Evolutionary conservation across 1,140 invertebrate genomes (phyloP), one percentile per base, ranked within the genome.

Genomic region (Cyclargus thomasi): DNA sequence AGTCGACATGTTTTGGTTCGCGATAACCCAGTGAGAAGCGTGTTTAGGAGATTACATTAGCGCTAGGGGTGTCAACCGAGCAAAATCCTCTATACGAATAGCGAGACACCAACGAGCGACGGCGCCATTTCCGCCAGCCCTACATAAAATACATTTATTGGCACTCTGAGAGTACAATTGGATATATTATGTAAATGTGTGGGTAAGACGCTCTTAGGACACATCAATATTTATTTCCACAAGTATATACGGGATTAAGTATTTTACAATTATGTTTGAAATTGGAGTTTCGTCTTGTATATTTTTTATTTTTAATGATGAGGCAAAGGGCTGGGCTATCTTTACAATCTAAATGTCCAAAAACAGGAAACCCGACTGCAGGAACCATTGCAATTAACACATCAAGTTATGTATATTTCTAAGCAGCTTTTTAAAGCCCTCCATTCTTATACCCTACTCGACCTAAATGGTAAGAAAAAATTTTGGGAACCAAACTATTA

Each of bases 21-120:
- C 18, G 55, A 59, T 59, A 59, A 21, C 55, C 18, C 20, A 18
- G 55, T 21, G 18, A 47, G 39, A 47, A 47, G 39, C 39, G 39
- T 47, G 39, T 47, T 47, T 59, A 11, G 55, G 10, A 59, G 55
- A 59, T 59, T 59, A 59, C 55, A 59, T 59, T 59, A 59, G 11
- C 55, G 4, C 39, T 47, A 59, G 55, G 55, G 55, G 11, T 21
- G 55, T 59, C 18, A 11, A 11, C 55, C 10, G 5, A n/a, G 55
- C 17, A 20, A 59, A 20, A 47, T 47, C 39, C 14, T 47, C 39
- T 16, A 16, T 47, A 47, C 39, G 39, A 47, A 16, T 47, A 47
- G 10, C 39, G 11, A 8, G 39, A 47, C 14, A 16, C 14, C 1
- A 14, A 2, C 3, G 10, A 47, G 14, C 39, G 14, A 47, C 3